A percentile compares a stretch with the other conserved stretches of the same genome.
Evolutionary conservation across 2,888 invertebrate species (phyloP).

Genomic region (Oligia latruncula): DNA sequence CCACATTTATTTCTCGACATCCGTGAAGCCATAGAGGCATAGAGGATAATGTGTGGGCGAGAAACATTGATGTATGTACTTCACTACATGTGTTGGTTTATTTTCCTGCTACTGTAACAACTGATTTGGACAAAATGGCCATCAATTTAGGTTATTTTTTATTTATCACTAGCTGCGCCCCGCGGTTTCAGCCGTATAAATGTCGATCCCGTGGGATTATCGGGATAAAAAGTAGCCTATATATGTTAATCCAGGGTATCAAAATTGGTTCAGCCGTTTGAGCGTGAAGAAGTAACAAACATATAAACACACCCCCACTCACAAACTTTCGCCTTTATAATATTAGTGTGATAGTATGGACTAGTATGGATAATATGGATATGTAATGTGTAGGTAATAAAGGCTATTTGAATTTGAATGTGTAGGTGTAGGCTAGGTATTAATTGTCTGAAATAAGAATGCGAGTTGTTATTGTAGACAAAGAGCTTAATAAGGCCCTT

Average conservation of each 20-base stretch:
- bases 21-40: conserved; percentile 58
- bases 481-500: conserved; percentile 13
- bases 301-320: too few species aligned
- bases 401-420: too few species aligned
- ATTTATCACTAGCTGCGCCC: too few species aligned
- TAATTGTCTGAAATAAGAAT: conserved; percentile 21
- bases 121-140: conserved; percentile 10
- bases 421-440: neutral
- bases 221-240: too few species aligned
- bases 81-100: conserved; percentile 21
- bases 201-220: too few species aligned
- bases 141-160: conserved; percentile 12
- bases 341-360: too few species aligned
- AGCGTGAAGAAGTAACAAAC: too few species aligned
- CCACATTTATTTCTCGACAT: conserved; percentile 60
- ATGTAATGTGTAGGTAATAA: neutral
- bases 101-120: conserved; percentile 13
- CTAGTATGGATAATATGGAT: too few species aligned
- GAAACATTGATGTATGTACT: conserved; percentile 38
- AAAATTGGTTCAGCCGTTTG: too few species aligned
- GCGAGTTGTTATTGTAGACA: conserved; percentile 20
- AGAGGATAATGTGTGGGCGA: conserved; percentile 55
- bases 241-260: too few species aligned
- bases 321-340: too few species aligned
- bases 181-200: too few species aligned